Base-by-base conservation (phyloP, 2,888 invertebrate genomes). In the Hydrotaea diabolus region DNA sequence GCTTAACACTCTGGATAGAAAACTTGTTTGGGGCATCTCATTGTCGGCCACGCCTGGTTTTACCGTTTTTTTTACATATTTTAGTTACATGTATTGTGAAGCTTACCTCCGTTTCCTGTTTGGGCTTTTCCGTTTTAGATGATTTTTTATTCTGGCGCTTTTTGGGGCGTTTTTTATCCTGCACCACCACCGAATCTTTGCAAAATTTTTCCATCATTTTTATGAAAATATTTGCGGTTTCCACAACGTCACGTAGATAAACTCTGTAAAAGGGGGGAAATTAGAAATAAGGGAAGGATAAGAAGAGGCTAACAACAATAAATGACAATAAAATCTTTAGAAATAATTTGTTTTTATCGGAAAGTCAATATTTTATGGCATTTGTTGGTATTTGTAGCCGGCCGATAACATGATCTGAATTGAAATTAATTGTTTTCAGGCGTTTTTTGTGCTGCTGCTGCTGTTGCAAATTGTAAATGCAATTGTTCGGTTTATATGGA, bases 141-240 rank as follows among this genome's bases (percentile, higher is more conserved):
- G 87, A 87, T 83, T 77, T 81, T 78, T 88, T 90, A 59, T 86
- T 88, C 2, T 85, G 84, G 2, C 88, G 87, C 21, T 89, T 89
- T 62, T 89, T 90, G 5, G 80, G 85, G 19, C 88, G 88, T 73
- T 89, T 94, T 91, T 94, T 95, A 90, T 95, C 95, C 89, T 96
- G 96, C 4, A 97, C 95, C 13, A 98, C 93, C 49, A 96, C 93
- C 4, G 94, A 93, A 82, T 92, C 91, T 92, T 94, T 94, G 89
- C 95, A 95, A 89, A 94, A 96, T 88, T 93, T 93, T 89, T 98
- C 97, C 90, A 99, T 93, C 95, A 98, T 96, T 94, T 97, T 98
- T 82, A 98, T 91, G 91, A 98, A 98, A 83, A 98, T 93, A 92
- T 99, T 98, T 57, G 96, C 96, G 0, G 98, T 97, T 92, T 98